Base-by-base conservation (phyloP, 2,888 invertebrate species). In the Cephonodes hylas region DNA sequence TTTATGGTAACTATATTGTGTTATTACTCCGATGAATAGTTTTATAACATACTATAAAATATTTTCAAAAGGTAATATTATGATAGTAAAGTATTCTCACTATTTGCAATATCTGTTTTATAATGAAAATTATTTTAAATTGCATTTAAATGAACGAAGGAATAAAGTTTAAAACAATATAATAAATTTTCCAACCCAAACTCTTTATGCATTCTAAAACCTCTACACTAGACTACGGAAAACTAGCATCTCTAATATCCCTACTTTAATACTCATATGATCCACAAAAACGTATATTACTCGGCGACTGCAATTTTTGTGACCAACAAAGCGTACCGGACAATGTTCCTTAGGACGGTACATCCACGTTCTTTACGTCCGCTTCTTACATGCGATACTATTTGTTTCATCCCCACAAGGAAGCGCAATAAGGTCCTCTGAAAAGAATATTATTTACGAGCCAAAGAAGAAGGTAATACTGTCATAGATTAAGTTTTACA, bases 361-460 rank as follows among this genome's bases (percentile, higher is more conserved):
- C 80, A 80, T 81, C 72, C 79, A 75, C 80, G 79, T 83, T 80
- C 70, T 76, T 81, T 80, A 75, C 75, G 73, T 75, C 70, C 76
- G n/a, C n/a, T 83, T 79, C 83, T 83, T 78, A 76, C 76, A 78
- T 74, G 71, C 72, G 66, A 69, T 68, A 75, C 78, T 85, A 83
- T 86, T 86, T 84, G 86, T 89, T 89, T 86, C 83, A 83, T 84
- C 80, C 78, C 74, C 74, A 71, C 76, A 75, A 67, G 67, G 75
- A 78, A 83, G 79, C 71, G 87, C 85, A 89, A 88, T 89, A 88
- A 84, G 86, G 80, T 85, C 73, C 75, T 72, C 74, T 86, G 86
- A 85, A 89, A 89, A 89, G 89, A 89, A 87, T 88, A 90, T 91
- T 86, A 90, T 91, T 91, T 91, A 91, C 89, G 91, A 85, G 75